Percentiles rank a stretch among this genome's conserved stretches.
Conservation (phyloP, 2,797 vertebrate genomes). For the Notolabrus celidotus region DNA sequence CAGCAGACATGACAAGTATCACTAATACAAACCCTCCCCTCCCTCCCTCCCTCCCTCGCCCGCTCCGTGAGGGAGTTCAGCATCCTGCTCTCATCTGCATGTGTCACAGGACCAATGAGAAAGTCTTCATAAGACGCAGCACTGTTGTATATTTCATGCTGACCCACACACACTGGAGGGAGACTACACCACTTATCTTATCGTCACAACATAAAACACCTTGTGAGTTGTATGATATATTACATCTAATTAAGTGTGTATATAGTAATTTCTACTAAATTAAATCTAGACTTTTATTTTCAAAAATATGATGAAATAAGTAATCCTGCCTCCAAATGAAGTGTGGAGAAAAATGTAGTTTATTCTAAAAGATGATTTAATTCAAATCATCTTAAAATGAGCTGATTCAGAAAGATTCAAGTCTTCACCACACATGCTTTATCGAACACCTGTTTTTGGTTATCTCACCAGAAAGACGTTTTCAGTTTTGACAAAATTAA, state of each 20-base stretch:
- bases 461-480: neutral
- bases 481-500: neutral
- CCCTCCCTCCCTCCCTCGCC: slow-evolving; percentile 57
- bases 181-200: neutral
- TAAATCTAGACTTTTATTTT: neutral
- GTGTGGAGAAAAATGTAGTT: too few species aligned
- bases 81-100: slow-evolving; percentile 77
- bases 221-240: neutral
- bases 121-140: slow-evolving; percentile 41
- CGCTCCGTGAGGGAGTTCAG: slow-evolving; percentile 65
- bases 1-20: slow-evolving; percentile 86
- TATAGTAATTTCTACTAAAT: neutral
- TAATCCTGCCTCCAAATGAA: too few species aligned
- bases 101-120: slow-evolving; percentile 57
- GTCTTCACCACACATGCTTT: neutral
- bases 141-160: slow-evolving; percentile 45
- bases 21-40: slow-evolving; percentile 77
- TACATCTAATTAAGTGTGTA: neutral
- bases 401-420: too few species aligned
- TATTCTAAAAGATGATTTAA: too few species aligned
- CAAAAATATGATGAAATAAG: too few species aligned
- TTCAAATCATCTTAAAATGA: too few species aligned
- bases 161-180: slow-evolving; percentile 27
- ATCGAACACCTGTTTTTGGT: neutral
- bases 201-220: neutral